Percentiles rank a stretch among this genome's conserved stretches.
These are phyloP conservation scores for Pseudois nayaur DNA, from an alignment of 2,113 vertebrate species.

Conservation along the genomic window DNA sequence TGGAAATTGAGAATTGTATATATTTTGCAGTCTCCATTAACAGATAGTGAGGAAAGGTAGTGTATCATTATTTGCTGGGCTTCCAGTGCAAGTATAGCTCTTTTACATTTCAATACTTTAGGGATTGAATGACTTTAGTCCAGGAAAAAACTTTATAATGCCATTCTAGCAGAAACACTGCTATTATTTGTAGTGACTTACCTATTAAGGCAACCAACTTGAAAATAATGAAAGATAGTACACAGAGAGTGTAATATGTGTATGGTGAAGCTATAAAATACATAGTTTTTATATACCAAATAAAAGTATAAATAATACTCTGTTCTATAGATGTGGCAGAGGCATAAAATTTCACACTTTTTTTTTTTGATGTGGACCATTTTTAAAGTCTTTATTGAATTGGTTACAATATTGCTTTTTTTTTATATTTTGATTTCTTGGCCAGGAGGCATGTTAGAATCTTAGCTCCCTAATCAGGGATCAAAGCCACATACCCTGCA, in stretches of 20 bases:
- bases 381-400: not conserved
- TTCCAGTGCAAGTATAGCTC: not conserved
- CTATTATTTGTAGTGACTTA: not conserved
- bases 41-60: not conserved
- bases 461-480: not conserved
- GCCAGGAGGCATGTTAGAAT: not conserved
- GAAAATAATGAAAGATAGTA: not conserved
- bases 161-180: not conserved
- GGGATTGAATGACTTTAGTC: not conserved
- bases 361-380: not conserved
- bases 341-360: not conserved
- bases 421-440: not conserved
- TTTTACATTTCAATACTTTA: not conserved
- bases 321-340: not conserved
- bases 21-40: not conserved
- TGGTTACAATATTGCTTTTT: not conserved
- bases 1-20: not conserved
- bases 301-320: not conserved
- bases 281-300: not conserved
- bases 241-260: not conserved
- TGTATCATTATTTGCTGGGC: not conserved
- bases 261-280: not conserved
- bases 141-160: not conserved
- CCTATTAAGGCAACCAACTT: not conserved
- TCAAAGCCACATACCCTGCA: not conserved